phyloP scores from a whole-genome alignment of 2,888 invertebrate species.

The Chymomyza fuscimana region DNA sequence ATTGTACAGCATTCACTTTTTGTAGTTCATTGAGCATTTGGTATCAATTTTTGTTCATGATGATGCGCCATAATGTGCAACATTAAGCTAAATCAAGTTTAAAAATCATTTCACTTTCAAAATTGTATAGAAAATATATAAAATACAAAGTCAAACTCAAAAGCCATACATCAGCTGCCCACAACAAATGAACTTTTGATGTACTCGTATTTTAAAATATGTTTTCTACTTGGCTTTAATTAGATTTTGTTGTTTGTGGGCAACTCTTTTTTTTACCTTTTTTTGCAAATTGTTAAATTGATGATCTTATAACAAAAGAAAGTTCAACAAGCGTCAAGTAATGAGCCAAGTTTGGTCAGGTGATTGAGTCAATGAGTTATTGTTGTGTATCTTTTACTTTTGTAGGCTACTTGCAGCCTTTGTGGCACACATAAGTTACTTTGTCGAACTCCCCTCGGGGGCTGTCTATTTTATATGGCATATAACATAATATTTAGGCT shows the following conservation, averaged over 20 bases:
- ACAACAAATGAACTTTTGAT: conserved; percentile 24
- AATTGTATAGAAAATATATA: conserved; percentile 17
- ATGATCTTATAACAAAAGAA: conserved; percentile 48
- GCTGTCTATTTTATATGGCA: not conserved
- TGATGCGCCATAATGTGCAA: conserved; percentile 54
- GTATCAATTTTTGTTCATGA: conserved; percentile 27
- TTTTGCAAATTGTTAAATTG: conserved; percentile 39
- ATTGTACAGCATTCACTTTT: not conserved
- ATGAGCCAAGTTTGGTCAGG: not conserved
- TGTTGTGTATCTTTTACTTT: not conserved
- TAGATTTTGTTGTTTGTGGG: conserved; percentile 28
- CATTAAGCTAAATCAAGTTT: conserved; percentile 50
- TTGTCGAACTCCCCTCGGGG: not conserved
- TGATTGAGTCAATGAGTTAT: not conserved
- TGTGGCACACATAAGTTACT: not conserved
- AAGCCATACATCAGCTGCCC: conserved; percentile 35
- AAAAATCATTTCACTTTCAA: conserved; percentile 18
- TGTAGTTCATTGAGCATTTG: not conserved
- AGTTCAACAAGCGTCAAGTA: conserved; percentile 33
- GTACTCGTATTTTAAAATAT: conserved; percentile 20
- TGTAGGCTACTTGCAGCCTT: not conserved
- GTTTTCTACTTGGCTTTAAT: conserved; percentile 33
- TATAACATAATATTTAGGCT: not conserved
- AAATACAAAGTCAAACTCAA: not conserved
- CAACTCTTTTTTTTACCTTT: not conserved